These are phyloP conservation scores for Antitype chi DNA, from an alignment of 2,888 invertebrate species.

Conservation along the genomic window DNA sequence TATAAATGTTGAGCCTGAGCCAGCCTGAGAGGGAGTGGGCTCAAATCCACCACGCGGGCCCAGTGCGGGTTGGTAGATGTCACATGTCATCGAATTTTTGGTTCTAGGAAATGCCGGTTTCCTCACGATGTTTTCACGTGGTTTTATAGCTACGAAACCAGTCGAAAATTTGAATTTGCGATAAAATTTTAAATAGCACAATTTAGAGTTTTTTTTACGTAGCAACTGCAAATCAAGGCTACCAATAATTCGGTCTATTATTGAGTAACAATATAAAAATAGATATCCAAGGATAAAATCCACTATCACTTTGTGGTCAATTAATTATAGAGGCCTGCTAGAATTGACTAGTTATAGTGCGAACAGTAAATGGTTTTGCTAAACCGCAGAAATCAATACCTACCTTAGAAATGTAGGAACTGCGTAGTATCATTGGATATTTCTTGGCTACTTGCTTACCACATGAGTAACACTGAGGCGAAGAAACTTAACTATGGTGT, in stretches of 20 bases:
- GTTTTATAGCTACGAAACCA: no score
- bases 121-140: no score
- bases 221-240: conserved; percentile 12
- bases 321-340: not conserved
- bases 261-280: conserved; percentile 9
- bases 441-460: not conserved
- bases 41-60: no score
- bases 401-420: conserved; percentile 8
- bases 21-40: no score
- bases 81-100: no score
- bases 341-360: not conserved
- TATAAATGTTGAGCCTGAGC: no score
- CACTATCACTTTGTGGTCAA: conserved; percentile 40
- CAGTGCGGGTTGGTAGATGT: no score
- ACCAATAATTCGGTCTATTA: not conserved
- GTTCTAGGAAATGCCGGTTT: no score
- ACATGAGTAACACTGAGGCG: not conserved
- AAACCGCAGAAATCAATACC: conserved; percentile 55
- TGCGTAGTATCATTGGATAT: conserved; percentile 8
- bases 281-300: conserved; percentile 36
- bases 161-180: not conserved
- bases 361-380: conserved; percentile 32
- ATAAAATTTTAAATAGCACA: conserved; percentile 3
- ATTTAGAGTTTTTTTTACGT: not conserved
- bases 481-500: not conserved